Evolutionary conservation across 2,797 vertebrate genomes (phyloP), one percentile per base, ranked within the genome.

Genomic region (Otolemur crassicaudatus): DNA sequence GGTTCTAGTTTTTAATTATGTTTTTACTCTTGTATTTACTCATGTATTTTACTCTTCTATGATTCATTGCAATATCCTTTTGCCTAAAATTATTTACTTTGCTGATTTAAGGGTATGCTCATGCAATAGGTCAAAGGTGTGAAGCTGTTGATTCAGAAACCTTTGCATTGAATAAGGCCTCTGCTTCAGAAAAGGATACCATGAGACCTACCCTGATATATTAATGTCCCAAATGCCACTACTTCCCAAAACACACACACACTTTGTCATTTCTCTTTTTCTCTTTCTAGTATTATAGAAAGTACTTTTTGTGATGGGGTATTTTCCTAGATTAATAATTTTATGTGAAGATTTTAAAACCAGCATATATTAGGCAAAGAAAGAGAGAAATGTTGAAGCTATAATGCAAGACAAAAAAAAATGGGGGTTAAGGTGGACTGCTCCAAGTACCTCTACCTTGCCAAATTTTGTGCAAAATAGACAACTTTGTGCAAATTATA

Each of bases 311-410:
- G 8, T 58, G 37, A 61, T 29, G 37, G 27, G 29, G 19, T 16
- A 76, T 94, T 92, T 95, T 92, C 58, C 67, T 85, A 40, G 22
- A 60, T 63, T 80, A 40, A 79, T 23, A n/a, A 22, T 92, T 87
- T 81, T 91, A 69, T 80, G 34, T 75, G 10, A 73, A 95, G 34
- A 73, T 89, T 94, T 93, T 76, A 60, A 94, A 93, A 61, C 20
- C 56, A 80, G 67, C 1, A 27, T 93, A 79, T n/a, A 75, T 91
- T 77, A 67, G 83, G 7, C 67, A 87, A 91, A 90, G 20, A 84
- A 91, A 72, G 29, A 88, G 22, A 73, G 17, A 40, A 4, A 60
- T n/a, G 43, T 87, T 85, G 73, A 94, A 95, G 25, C 65, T 86
- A 3, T 60, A 82, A 73, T 5, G 27, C 5, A 90, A 77, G n/a